Conservation (phyloP, 2,888 invertebrate species). For the Metacarcinus magister region DNA sequence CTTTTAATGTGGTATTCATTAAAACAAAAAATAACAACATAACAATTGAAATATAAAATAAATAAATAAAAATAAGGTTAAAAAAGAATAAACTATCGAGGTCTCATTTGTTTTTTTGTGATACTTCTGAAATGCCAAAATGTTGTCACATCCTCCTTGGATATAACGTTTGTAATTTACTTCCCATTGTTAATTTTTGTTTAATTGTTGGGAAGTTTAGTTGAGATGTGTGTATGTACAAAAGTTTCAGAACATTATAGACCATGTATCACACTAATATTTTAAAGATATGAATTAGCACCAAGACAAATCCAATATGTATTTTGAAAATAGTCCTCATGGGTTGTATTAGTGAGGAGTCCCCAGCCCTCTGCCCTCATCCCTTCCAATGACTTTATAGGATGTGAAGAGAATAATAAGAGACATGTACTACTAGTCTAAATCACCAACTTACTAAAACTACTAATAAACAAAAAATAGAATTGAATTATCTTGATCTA, state of each 20-base stretch:
- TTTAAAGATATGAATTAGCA: background rate
- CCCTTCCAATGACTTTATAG: background rate
- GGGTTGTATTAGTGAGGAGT: too few relatives aligned
- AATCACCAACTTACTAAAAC: background rate
- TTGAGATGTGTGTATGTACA: background rate
- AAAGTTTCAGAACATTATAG: background rate
- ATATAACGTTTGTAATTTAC: background rate
- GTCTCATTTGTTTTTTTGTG: background rate
- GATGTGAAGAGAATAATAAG: background rate
- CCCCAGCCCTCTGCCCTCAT: background rate
- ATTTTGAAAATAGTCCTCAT: too few relatives aligned
- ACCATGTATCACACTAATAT: background rate
- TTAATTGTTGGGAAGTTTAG: background rate
- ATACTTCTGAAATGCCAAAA: background rate
- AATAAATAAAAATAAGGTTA: background rate
- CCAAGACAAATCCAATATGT: background rate
- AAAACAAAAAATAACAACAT: too few relatives aligned
- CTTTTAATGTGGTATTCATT: too few relatives aligned
- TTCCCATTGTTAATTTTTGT: background rate
- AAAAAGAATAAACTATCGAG: background rate
- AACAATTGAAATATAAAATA: too few relatives aligned
- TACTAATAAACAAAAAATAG: background rate
- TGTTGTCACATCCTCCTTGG: background rate
- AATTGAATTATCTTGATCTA: background rate
- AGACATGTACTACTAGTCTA: background rate